Base-by-base conservation (phyloP, 2,113 vertebrate genomes). In the Gavia stellata region DNA sequence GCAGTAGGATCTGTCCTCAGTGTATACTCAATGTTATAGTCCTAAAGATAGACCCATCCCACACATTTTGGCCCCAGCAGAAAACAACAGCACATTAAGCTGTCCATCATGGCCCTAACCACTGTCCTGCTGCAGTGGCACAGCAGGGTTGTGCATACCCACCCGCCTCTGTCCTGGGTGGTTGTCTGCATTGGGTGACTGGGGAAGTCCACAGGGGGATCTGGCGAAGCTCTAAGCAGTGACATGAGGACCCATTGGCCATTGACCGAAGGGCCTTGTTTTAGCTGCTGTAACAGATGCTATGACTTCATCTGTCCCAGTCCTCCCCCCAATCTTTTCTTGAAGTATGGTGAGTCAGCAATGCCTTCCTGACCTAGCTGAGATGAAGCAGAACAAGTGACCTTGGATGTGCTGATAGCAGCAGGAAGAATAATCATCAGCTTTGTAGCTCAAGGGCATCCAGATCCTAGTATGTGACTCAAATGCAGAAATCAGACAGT, bases 341-440 rank as follows among this genome's bases (percentile, higher is more conserved):
- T 84, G 62, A 52, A 95, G 78, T 58, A 33, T 1, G 26, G 61
- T 95, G 94, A 97, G 90, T 97, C 96, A 96, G 95, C 96, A 95
- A 18, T 67, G 87, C 56, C 47, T 75, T 91, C 73, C 89, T 87
- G 87, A 96, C 87, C 82, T 74, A 91, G 72, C 38, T 86, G 86
- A 95, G 96, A 92, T 44, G 68, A 90, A 88, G 73, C 86, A 92
- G 72, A 88, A 45, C 52, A 62, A 88, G 61, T 65, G 82, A 91
- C 94, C 92, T 96, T 92, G 88, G 72, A 72, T 91, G 55, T 86
- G 92, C 88, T 95, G 95, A 92, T 74, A 93, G 61, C 77, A 95
- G 90, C 94, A 96, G 77, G 72, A 96, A 88, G 80, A 94, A 78
- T 86, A 96, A 92, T 87, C 72, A 79, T 42, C 80, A 82, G 28